Conservation (phyloP, 2,888 invertebrate species). For the Lasioglossum pauxillum region DNA sequence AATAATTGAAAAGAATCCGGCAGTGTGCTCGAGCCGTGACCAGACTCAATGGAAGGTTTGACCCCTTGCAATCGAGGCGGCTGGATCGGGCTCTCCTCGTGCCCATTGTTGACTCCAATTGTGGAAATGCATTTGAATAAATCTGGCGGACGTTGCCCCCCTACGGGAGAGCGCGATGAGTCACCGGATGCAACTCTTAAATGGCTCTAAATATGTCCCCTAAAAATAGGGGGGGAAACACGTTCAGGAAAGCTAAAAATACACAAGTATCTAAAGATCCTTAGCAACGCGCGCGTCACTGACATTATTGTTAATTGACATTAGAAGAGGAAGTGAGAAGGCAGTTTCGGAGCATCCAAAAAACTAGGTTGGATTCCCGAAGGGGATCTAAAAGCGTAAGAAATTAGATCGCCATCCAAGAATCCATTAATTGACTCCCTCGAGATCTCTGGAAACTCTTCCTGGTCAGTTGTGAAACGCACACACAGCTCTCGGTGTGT, state of each 20-base stretch:
- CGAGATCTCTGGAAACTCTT: background rate
- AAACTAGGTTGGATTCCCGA: too few species aligned
- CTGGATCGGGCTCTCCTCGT: background rate
- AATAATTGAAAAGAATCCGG: constrained; percentile 40
- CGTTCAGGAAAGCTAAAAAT: background rate
- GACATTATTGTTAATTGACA: too few species aligned
- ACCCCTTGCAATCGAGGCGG: background rate
- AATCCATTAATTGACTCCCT: background rate
- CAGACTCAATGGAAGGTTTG: constrained; percentile 50
- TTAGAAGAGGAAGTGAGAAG: too few species aligned
- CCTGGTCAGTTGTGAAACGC: background rate
- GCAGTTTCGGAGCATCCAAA: too few species aligned
- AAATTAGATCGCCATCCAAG: background rate
- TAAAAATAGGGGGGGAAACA: background rate
- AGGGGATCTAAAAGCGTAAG: background rate
- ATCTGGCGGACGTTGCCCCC: constrained; percentile 33
- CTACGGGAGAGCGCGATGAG: background rate
- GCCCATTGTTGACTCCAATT: constrained; percentile 50
- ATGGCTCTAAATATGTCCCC: background rate
- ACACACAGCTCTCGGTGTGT: background rate
- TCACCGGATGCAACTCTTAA: constrained; percentile 2
- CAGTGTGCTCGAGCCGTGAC: constrained; percentile 26
- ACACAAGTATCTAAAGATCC: background rate
- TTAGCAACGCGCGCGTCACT: background rate
- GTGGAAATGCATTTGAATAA: constrained; percentile 41